Conservation (phyloP, 2,888 invertebrate genomes). For the Blomia tropicalis region DNA sequence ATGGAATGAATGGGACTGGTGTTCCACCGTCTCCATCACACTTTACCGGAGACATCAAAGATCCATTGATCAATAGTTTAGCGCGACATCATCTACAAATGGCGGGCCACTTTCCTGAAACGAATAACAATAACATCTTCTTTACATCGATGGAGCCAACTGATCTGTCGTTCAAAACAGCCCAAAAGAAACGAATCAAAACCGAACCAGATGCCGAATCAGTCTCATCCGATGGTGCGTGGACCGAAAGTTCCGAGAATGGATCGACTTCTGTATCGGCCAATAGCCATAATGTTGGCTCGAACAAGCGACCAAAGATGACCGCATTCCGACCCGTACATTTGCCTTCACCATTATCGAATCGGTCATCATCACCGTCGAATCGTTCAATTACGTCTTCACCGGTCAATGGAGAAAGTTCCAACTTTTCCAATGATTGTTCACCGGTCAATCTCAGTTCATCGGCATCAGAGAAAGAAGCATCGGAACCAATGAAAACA, state of each 20-base stretch:
- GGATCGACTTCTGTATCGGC: neutral
- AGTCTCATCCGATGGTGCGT: slow-evolving; percentile 12
- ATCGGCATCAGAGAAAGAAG: slow-evolving; percentile 9
- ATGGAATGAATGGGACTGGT: slow-evolving; percentile 24
- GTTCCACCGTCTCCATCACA: slow-evolving; percentile 19
- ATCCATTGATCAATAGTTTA: slow-evolving; percentile 15
- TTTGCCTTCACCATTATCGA: slow-evolving; percentile 28
- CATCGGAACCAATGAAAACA: no score
- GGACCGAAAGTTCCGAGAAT: slow-evolving; percentile 9
- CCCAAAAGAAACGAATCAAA: slow-evolving; percentile 16
- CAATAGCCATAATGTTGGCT: neutral
- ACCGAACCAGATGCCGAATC: slow-evolving; percentile 23
- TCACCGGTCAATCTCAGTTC: slow-evolving; percentile 24
- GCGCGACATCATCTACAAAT: slow-evolving; percentile 1
- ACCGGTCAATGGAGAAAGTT: slow-evolving; percentile 17
- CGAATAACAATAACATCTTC: slow-evolving; percentile 14
- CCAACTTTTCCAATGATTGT: slow-evolving; percentile 24
- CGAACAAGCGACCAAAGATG: slow-evolving; percentile 19
- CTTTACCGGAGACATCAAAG: slow-evolving; percentile 7
- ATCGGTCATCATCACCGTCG: slow-evolving; percentile 28
- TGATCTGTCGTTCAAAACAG: slow-evolving; percentile 25
- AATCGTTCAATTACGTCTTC: slow-evolving; percentile 27
- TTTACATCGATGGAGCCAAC: slow-evolving; percentile 25
- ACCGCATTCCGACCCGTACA: slow-evolving; percentile 10
- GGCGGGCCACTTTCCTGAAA: neutral